A percentile compares a stretch with the other conserved stretches of the same genome.
Conservation (phyloP, 30 jellyfish, hydroid and myxozoan species). For the Haliclystus octoradiatus region DNA sequence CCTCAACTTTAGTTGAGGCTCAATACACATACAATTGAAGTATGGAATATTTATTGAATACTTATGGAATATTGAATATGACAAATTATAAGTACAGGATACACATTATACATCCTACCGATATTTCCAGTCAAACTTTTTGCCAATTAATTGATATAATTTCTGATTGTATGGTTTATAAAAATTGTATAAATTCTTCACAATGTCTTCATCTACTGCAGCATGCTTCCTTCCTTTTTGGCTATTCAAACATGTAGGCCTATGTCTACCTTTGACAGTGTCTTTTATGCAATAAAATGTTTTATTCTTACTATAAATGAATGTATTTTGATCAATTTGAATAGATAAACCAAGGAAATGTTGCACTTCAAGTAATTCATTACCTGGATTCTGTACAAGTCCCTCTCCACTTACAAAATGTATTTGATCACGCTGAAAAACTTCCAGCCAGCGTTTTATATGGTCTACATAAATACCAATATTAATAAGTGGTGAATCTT, state of each 20-base stretch:
- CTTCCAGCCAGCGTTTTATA: constrained; percentile 51
- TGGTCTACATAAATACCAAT: constrained; percentile 43
- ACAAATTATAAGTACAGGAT: too few species aligned
- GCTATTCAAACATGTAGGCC: constrained; percentile 35
- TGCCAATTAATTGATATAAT: constrained; percentile 36
- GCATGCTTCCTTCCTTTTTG: constrained; percentile 83
- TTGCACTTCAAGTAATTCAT: constrained; percentile 57
- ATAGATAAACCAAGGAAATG: constrained; percentile 45
- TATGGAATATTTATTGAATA: too few species aligned
- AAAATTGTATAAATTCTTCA: constrained; percentile 17
- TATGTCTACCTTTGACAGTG: too few species aligned
- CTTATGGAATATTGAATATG: too few species aligned
- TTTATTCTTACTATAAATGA: constrained; percentile 53
- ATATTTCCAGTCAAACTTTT: constrained; percentile 81
- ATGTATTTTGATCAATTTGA: constrained; percentile 23
- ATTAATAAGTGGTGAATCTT: constrained; percentile 6
- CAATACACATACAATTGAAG: too few species aligned
- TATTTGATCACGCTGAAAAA: constrained; percentile 61
- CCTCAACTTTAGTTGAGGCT: too few species aligned
- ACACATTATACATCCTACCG: too few species aligned
- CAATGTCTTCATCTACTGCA: constrained; percentile 10
- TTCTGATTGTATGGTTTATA: constrained; percentile 34
- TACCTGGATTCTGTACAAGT: constrained; percentile 49
- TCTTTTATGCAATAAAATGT: constrained; percentile 54
- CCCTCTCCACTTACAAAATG: constrained; percentile 76